Evolutionary conservation across 92 coral and sea anemone species (phyloP), one percentile per base, ranked within the genome.

Genomic region (Parazoanthus darwini): DNA sequence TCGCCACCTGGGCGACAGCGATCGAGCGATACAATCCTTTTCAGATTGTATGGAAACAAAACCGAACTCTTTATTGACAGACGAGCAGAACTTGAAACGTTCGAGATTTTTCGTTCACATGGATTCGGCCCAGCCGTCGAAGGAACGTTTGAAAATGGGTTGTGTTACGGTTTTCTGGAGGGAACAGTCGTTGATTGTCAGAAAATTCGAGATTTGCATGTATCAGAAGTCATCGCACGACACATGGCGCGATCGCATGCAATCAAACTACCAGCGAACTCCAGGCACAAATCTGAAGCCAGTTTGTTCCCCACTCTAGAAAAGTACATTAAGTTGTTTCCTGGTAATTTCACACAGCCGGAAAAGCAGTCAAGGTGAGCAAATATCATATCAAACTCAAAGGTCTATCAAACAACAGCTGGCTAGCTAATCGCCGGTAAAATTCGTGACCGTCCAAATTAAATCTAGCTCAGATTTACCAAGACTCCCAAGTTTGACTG

Each of bases 1-100:
- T 90, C 80, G 72, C 79, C 86, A 87, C 89, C 89, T 22, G 94
- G 93, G 23, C 79, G 94, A 9, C 74, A 58, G 35, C 65, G 87
- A 5, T 80, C 92, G 50, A 91, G 80, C n/a, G 99, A 97, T 29
- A 92, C 96, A 68, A 86, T 91, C 26, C 90, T 97, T 63, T 97
- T 97, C 78, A 93, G 99, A 63, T 51, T 97, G 22, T 97, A 89
- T 82, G 99, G 99, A 1, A 95, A 97, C 86, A 94, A 94, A 82
- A 97, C 99, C 23, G 99, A 97, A 88, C 92, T 95, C 8, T 97
- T 97, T 67, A 97, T 97, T 54, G 98, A 97, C 82, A 86, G 99
- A 78, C 76, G 93, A 67, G 93, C 89, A 87, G 99, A 97, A 89
- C 88, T 97, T 42, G 94, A 91, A 56, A 97, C 96, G 25, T 96